These are phyloP conservation scores for Phaonia tiefii DNA, from an alignment of 2,888 invertebrate genomes.

Conservation along the genomic window DNA sequence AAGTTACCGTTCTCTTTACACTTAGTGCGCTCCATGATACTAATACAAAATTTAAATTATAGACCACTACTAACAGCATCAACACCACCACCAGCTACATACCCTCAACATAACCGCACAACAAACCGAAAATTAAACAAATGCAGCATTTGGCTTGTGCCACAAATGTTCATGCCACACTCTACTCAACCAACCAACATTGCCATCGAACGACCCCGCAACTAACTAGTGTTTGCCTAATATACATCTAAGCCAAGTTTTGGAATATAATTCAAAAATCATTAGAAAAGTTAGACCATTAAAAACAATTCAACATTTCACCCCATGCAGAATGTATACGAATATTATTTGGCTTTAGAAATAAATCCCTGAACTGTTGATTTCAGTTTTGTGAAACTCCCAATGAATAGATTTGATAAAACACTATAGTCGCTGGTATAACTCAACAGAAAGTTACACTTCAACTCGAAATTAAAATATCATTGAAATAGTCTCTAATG, in stretches of 20 bases:
- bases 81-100: constrained; percentile 7
- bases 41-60: neutral
- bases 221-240: neutral
- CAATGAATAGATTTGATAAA: neutral
- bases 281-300: constrained; percentile 28
- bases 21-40: neutral
- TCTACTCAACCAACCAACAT: too few species aligned
- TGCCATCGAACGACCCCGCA: too few species aligned
- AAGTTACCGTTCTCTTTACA: too few species aligned
- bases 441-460: neutral
- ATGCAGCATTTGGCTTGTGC: constrained; percentile 4
- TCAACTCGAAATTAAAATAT: constrained; percentile 12
- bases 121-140: neutral
- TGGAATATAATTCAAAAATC: constrained; percentile 38
- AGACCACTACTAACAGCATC: neutral
- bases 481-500: constrained; percentile 17
- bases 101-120: constrained; percentile 16
- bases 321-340: neutral
- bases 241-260: constrained; percentile 25
- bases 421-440: neutral
- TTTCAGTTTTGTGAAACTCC: constrained; percentile 9
- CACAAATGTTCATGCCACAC: too few species aligned
- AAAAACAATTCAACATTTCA: neutral
- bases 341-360: neutral
- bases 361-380: constrained; percentile 17